Base-by-base conservation (phyloP, 2,888 invertebrate genomes). In the Diarsia brunnea region DNA sequence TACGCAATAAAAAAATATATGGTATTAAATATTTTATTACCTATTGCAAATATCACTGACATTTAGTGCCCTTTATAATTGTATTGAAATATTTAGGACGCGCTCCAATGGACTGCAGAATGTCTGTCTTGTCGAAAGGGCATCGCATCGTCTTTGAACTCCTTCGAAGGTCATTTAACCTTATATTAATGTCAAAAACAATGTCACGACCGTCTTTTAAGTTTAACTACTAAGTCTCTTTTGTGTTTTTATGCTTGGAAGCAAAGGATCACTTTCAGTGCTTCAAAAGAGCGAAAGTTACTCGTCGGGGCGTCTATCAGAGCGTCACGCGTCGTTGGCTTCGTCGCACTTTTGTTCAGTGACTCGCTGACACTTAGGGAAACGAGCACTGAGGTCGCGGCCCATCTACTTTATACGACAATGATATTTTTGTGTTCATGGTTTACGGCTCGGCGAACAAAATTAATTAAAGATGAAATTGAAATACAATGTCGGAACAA, bases 321-420 rank as follows among this genome's bases (percentile, higher is more conserved):
- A 74, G 81, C 85, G 81, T 92, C 90, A 94, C 94, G 92, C 93
- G 89, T 92, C 94, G 93, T 91, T 94, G 93, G 85, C 87, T 91
- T 79, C 89, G 87, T 89, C 89, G 86, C 85, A 87, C 86, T 90
- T 91, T 91, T 87, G 89, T 90, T 89, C 91, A 90, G 87, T 90
- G 89, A 90, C 84, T 91, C 90, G 89, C 82, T 87, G 86, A 84
- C 86, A 89, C 88, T 91, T 88, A 79, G 81, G 72, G 82, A 82
- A 87, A 90, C 86, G 85, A 86, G 80, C 79, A 60, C 79, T 64
- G 75, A 73, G 79, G 84, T 78, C 81, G 70, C 78, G 75, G 81
- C 81, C 73, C 86, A 86, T 87, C 86, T 89, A 89, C 81, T 88
- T 90, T 88, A 89, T 82, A 86, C 82, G 76, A 80, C 74, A 81